Base-by-base conservation (phyloP, 2,113 vertebrate genomes). In the Phyllostomus hastatus region DNA sequence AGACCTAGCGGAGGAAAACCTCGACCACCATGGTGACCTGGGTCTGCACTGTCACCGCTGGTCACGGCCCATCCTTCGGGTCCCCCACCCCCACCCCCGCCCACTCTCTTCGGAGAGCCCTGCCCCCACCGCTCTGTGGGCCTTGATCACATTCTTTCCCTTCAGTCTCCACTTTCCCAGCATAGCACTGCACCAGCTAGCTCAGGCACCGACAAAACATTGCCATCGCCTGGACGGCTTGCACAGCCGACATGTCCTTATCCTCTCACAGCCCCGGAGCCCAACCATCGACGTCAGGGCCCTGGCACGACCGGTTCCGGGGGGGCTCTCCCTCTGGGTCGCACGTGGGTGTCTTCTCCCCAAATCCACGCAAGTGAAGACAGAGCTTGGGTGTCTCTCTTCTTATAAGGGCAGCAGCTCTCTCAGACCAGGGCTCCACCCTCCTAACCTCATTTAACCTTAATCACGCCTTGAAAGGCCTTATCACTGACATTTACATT, bases 1-100 rank as follows among this genome's bases (percentile, higher is more conserved):
- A 64, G 75, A 52, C 16, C 66, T 26, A 28, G 64, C 0, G 89
- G 72, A 97, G 93, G 87, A 88, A 92, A 73, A 93, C 89, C 93
- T 50, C 35, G 46, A 24, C 69, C 66, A 59, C 64, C 66, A 41
- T 8, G 9, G 15, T 75, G 80, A 96, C 88, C 54, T 80, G 70
- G 9, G 69, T 16, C 35, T 64, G 50, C 79, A 28, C 2, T 9
- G 7, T 14, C 24, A 38, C 31, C 16, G 17, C n/a, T 64, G 35
- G 48, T 35, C 52, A 61, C 61, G 28, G 31, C 19, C 69, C 61
- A 10, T 41, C 90, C 66, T 81, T 67, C 24, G 89, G 28, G 38
- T 24, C 8, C 24, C 57, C 73, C 87, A 7, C 38, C 8, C 24
- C 57, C 73, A 87, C 9, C 8, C 24, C 57, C 73, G 87, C 9